phyloP scores from a whole-genome alignment of 2,113 vertebrate genomes.

The Pagrus major region DNA sequence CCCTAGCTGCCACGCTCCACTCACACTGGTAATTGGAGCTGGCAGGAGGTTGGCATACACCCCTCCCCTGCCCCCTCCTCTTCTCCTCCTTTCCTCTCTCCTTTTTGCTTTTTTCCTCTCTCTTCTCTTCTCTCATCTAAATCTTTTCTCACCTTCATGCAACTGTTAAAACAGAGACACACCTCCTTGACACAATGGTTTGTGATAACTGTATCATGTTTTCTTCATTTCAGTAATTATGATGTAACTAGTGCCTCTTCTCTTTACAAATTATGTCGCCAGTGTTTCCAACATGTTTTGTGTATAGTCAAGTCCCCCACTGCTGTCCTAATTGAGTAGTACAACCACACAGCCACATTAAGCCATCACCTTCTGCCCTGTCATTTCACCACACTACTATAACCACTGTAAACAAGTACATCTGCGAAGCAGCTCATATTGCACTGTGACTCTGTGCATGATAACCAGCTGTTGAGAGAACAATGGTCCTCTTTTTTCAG shows the following conservation, averaged over 20 bases:
- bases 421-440: conserved; percentile 62
- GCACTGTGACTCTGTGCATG: conserved; percentile 53
- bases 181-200: conserved; percentile 39
- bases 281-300: conserved; percentile 35
- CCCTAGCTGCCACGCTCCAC: conserved; percentile 77
- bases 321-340: conserved; percentile 59
- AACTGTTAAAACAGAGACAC: conserved; percentile 29
- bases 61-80: conserved; percentile 60
- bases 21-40: conserved; percentile 83
- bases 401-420: conserved; percentile 45
- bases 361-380: conserved; percentile 35
- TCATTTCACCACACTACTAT: neutral
- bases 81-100: conserved; percentile 50
- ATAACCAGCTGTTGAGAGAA: conserved; percentile 68
- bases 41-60: conserved; percentile 82
- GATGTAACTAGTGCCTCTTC: neutral
- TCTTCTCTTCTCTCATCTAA: conserved; percentile 47
- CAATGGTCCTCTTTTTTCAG: conserved; percentile 69
- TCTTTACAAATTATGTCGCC: conserved; percentile 33
- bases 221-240: conserved; percentile 53
- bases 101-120: conserved; percentile 34
- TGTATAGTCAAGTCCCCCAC: conserved; percentile 39
- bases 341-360: conserved; percentile 43
- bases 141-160: conserved; percentile 59
- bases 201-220: conserved; percentile 37